phyloP scores from a whole-genome alignment of 64 coral and sea anemone species.

The Dendrophyllia cribrosa region DNA sequence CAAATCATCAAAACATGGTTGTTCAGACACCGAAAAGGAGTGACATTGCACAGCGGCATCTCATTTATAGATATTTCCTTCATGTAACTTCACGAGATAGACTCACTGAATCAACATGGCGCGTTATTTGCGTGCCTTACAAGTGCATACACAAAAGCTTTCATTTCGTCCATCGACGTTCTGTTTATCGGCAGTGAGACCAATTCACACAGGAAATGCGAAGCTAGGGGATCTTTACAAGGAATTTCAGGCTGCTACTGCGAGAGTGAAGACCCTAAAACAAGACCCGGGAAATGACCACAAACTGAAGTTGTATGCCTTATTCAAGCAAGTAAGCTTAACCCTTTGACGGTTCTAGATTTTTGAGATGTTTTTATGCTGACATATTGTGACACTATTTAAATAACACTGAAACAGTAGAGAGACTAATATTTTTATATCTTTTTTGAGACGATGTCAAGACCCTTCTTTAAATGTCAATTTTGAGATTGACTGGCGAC shows the following conservation, averaged over 20 bases:
- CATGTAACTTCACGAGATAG: neutral
- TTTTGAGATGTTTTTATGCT: no score
- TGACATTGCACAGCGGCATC: neutral
- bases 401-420: no score
- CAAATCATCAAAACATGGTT: neutral
- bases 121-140: neutral
- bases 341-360: no score
- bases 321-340: conserved; percentile 93
- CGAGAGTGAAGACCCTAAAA: conserved; percentile 75
- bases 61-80: neutral
- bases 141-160: neutral
- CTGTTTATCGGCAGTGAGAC: conserved; percentile 37
- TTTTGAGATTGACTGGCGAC: no score
- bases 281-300: conserved; percentile 97
- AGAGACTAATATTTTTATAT: no score
- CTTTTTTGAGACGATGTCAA: no score
- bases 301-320: conserved; percentile 95
- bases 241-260: conserved; percentile 81
- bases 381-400: no score
- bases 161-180: conserved; percentile 9
- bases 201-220: conserved; percentile 37
- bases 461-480: no score
- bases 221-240: conserved; percentile 28
- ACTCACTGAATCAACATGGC: conserved; percentile 25
- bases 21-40: neutral